Base-by-base conservation (phyloP, 2,888 invertebrate genomes). In the Nasonovia ribisnigri region DNA sequence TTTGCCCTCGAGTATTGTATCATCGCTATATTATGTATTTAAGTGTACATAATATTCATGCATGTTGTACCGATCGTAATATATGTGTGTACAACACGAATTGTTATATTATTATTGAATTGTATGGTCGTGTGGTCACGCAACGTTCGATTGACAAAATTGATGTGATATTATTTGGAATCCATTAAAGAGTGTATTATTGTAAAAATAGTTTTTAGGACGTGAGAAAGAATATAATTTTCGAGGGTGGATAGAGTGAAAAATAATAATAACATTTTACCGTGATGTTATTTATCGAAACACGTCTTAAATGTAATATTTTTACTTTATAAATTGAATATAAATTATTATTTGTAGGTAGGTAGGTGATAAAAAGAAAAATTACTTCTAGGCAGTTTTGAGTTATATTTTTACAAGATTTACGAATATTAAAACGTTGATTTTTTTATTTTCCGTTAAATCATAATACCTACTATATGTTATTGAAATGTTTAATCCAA, bases 141-240 rank as follows among this genome's bases (percentile, higher is more conserved):
- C 88, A 29, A 92, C 92, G 67, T 92, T 77, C 92, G 92, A 92
- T 92, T 92, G 92, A 92, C 92, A 92, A 92, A 36, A 67, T 88
- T 51, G 92, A 88, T 67, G 42, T 42, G 90, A 90, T 90, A 90
- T 77, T 87, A 51, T 90, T 77, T 24, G 26, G 26, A 51, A 77
- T 51, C 51, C 84, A 77, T 77, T 84, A 36, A 36, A 36, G 36
- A 29, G 51, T 51, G 20, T 51, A 43, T 43, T 84, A 91, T 43
- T 54, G 84, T 84, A 43, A 51, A 36, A 54, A 43, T 11, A 36
- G 57, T 43, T 29, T 43, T 84, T 20, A 36, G 60, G 24, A 60
- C 46, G 60, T 5, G 88, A 57, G 29, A 57, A 89, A 43, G 8
- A 4, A 46, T 11, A 77, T 43, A 36, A 57, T 16, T n/a, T 46